Evolutionary conservation across 2,113 vertebrate species (phyloP).

Genomic region (Ginglymostoma cirratum): DNA sequence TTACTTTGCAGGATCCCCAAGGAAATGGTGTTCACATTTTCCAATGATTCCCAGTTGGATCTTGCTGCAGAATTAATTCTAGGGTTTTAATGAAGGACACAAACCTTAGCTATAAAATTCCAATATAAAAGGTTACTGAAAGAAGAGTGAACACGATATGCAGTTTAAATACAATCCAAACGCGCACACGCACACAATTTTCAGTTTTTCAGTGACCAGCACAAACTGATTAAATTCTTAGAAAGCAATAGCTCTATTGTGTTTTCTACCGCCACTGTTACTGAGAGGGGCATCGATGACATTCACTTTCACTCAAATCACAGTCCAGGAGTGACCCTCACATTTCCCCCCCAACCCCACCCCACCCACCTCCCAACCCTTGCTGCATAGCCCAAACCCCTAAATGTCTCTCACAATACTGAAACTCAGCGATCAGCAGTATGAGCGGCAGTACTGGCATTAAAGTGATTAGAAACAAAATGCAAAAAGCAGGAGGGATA

Average conservation of each 20-base stretch:
- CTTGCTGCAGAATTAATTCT: not conserved
- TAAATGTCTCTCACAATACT: not conserved
- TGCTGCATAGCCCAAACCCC: not conserved
- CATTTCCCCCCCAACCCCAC: not conserved
- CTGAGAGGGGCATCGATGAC: not conserved
- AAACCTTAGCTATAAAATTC: not conserved
- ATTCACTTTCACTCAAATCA: not conserved
- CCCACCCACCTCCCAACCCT: not conserved
- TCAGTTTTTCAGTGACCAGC: constrained; percentile 49
- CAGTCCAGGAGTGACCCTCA: not conserved
- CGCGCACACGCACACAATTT: not conserved
- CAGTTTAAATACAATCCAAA: not conserved
- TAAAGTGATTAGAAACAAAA: not conserved
- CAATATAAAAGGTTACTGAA: not conserved
- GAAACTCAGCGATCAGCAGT: not conserved
- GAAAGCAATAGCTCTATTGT: constrained; percentile 38
- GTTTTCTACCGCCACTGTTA: not conserved
- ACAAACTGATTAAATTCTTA: constrained; percentile 50
- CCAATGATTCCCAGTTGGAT: not conserved
- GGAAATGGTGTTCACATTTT: not conserved
- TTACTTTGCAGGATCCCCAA: not conserved
- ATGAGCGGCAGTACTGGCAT: not conserved
- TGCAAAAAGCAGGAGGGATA: not conserved
- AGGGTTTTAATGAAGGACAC: not conserved
- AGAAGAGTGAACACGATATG: not conserved